Evolutionary conservation across 2,113 vertebrate species (phyloP).

Genomic region (Formicarius rufipectus): DNA sequence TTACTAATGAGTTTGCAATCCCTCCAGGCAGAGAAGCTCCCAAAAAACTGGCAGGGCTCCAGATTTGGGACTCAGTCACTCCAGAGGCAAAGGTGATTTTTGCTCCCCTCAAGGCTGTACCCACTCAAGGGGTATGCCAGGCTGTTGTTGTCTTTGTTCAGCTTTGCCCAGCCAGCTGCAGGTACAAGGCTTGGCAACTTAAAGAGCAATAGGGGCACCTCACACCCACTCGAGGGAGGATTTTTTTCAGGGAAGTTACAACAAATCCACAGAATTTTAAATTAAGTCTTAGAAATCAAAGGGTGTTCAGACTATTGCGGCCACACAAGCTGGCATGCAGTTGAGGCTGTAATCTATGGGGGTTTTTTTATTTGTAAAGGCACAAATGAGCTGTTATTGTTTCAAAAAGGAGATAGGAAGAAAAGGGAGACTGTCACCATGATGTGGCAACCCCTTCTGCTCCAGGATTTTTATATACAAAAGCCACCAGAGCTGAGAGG

Average conservation of each 20-base stretch:
- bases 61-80: background rate
- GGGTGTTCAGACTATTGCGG: background rate
- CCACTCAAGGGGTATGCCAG: background rate
- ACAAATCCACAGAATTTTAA: background rate
- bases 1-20: background rate
- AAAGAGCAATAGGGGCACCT: background rate
- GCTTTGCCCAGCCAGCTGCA: background rate
- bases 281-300: background rate
- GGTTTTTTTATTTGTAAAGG: background rate
- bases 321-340: background rate
- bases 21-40: background rate
- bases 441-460: background rate
- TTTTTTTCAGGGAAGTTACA: background rate
- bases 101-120: background rate
- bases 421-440: background rate
- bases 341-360: background rate
- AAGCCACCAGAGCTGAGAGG: background rate
- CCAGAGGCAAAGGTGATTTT: background rate
- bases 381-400: constrained; percentile 4
- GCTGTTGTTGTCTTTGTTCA: background rate
- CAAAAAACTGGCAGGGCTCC: background rate
- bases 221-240: background rate
- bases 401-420: background rate
- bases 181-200: background rate
- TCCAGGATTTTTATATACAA: background rate